These are phyloP conservation scores for Rapana venosa DNA, from an alignment of 2,888 invertebrate genomes.

Conservation along the genomic window DNA sequence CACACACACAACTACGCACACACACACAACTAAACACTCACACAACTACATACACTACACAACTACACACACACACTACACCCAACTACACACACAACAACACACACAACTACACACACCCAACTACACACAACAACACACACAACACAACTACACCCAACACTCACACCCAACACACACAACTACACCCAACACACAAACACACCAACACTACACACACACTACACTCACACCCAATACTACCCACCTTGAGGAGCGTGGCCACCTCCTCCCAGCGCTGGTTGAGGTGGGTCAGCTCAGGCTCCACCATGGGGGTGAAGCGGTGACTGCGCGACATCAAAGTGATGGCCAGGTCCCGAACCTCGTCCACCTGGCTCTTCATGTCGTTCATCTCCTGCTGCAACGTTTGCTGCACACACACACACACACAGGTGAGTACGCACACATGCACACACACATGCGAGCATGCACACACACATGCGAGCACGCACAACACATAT, in stretches of 20 bases:
- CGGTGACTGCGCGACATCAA: constrained; percentile 75
- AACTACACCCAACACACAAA: not conserved
- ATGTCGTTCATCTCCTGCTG: constrained; percentile 74
- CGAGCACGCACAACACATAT: not conserved
- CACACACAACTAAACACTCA: not conserved
- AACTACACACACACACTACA: not conserved
- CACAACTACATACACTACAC: no score
- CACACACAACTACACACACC: not conserved
- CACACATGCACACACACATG: not conserved
- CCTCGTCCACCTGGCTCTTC: constrained; percentile 78
- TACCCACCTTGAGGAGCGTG: constrained; percentile 72
- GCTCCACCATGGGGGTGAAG: constrained; percentile 77
- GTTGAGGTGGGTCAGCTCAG: constrained; percentile 77
- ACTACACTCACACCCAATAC: not conserved
- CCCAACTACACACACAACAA: not conserved
- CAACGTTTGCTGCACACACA: constrained; percentile 58
- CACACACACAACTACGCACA: not conserved
- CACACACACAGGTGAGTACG: not conserved
- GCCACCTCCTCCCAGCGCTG: constrained; percentile 77
- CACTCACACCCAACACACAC: not conserved
- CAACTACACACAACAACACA: not conserved
- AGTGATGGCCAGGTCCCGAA: constrained; percentile 77
- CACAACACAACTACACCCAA: not conserved
- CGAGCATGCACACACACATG: not conserved
- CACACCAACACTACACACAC: not conserved